Evolutionary conservation across 2,797 vertebrate species (phyloP).

Genomic region (Mormyrus hasselquistii): DNA sequence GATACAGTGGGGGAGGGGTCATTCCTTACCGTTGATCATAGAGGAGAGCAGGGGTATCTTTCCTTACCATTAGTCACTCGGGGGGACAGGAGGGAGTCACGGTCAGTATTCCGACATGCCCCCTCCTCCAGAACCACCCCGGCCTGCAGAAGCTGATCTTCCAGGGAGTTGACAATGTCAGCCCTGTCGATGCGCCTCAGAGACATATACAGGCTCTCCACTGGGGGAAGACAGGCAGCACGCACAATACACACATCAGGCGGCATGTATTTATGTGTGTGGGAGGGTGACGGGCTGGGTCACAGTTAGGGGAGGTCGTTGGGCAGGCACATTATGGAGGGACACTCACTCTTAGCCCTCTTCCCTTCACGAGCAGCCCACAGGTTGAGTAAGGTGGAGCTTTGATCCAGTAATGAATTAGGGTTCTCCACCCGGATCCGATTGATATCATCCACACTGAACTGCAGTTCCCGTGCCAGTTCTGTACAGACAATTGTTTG

Average conservation of each 20-base stretch:
- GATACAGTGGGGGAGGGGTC: background rate
- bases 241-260: background rate
- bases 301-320: background rate
- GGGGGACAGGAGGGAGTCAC: slow-evolving; percentile 78
- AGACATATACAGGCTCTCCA: slow-evolving; percentile 78
- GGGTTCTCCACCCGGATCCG: slow-evolving; percentile 93
- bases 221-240: slow-evolving; percentile 47
- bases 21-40: background rate
- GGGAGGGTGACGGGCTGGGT: background rate
- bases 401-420: slow-evolving; percentile 92
- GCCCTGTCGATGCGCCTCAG: slow-evolving; percentile 83
- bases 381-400: slow-evolving; percentile 79
- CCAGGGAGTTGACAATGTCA: slow-evolving; percentile 81
- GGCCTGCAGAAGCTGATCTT: slow-evolving; percentile 66
- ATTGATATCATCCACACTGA: slow-evolving; percentile 91
- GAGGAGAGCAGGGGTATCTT: background rate
- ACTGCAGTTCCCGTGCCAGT: slow-evolving; percentile 87
- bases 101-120: slow-evolving; percentile 60
- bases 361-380: slow-evolving; percentile 84
- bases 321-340: background rate
- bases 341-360: slow-evolving; percentile 78
- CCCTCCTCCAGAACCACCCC: slow-evolving; percentile 64
- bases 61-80: slow-evolving; percentile 89
- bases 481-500: slow-evolving; percentile 47
- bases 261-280: background rate